A percentile compares a stretch with the other conserved stretches of the same genome.
These are phyloP conservation scores for Tholera decimalis DNA, from an alignment of 2,888 invertebrate genomes.

Conservation along the genomic window DNA sequence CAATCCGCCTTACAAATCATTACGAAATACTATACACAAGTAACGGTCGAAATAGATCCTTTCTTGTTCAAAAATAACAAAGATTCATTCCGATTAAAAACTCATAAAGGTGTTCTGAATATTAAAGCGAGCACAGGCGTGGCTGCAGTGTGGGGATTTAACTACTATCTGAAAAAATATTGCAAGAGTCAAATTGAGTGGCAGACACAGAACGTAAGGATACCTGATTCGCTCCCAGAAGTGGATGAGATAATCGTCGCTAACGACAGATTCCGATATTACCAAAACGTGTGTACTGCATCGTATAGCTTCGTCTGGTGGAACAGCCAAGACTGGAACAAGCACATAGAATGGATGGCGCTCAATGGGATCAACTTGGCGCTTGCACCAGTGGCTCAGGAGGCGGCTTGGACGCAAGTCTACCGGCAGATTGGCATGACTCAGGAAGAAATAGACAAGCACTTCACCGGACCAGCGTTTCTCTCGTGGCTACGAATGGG, in stretches of 20 bases:
- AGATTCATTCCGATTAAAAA: conserved; percentile 79
- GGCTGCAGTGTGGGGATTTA: conserved; percentile 96
- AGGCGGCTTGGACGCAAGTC: conserved; percentile 96
- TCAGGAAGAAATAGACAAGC: conserved; percentile 94
- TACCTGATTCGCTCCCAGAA: conserved; percentile 91
- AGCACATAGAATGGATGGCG: conserved; percentile 96
- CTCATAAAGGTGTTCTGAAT: conserved; percentile 92
- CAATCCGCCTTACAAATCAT: conserved; percentile 76
- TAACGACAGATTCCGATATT: conserved; percentile 96
- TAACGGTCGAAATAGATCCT: conserved; percentile 77
- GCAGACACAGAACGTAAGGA: conserved; percentile 93
- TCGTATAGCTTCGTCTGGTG: conserved; percentile 97
- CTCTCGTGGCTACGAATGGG: conserved; percentile 99
- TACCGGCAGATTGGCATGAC: conserved; percentile 95
- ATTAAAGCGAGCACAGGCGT: conserved; percentile 94
- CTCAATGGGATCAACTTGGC: conserved; percentile 98
- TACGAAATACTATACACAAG: conserved; percentile 67
- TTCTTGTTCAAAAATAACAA: conserved; percentile 79
- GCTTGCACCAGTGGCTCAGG: conserved; percentile 97
- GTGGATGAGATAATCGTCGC: conserved; percentile 92
- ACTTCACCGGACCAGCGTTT: conserved; percentile 98
- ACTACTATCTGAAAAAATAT: conserved; percentile 96
- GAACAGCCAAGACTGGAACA: conserved; percentile 95
- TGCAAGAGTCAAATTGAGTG: conserved; percentile 96
- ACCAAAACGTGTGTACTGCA: conserved; percentile 98